These are phyloP conservation scores for Drosophila arawakana DNA, from an alignment of 1,140 invertebrate species.

Conservation along the genomic window DNA sequence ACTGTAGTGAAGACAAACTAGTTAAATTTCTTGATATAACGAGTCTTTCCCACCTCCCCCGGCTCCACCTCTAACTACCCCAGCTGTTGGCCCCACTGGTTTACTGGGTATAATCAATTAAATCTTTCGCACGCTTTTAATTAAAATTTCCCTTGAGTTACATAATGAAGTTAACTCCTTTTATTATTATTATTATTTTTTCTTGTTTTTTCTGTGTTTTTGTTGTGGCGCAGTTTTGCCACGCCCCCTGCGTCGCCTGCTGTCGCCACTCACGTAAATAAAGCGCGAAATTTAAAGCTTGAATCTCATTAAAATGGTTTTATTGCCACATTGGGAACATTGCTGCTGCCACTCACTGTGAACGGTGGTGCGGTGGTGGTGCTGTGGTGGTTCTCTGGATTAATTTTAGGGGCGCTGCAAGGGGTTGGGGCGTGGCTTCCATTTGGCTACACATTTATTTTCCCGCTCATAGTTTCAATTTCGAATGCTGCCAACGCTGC, in stretches of 20 bases:
- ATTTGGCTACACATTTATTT: slow-evolving; percentile 79
- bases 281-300: slow-evolving; percentile 80
- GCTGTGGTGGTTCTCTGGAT: not conserved
- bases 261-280: slow-evolving; percentile 69
- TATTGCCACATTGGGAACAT: slow-evolving; percentile 62
- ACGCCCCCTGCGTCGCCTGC: slow-evolving; percentile 29
- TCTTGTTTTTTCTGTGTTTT: slow-evolving; percentile 25
- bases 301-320: slow-evolving; percentile 81
- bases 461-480: slow-evolving; percentile 71
- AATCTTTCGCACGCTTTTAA: slow-evolving; percentile 73
- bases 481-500: slow-evolving; percentile 59
- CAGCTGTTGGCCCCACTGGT: not conserved
- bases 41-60: not conserved
- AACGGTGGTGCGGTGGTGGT: not conserved
- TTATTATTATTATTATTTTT: slow-evolving; percentile 12
- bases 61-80: not conserved
- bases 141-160: slow-evolving; percentile 69
- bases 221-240: slow-evolving; percentile 24
- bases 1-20: not conserved
- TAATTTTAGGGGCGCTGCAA: too few species aligned
- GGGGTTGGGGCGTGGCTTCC: slow-evolving; percentile 47
- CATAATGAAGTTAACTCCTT: slow-evolving; percentile 73
- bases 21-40: not conserved
- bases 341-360: slow-evolving; percentile 15
- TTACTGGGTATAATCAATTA: slow-evolving; percentile 69